phyloP scores from a whole-genome alignment of 2,113 vertebrate genomes.

The Rissa tridactyla region DNA sequence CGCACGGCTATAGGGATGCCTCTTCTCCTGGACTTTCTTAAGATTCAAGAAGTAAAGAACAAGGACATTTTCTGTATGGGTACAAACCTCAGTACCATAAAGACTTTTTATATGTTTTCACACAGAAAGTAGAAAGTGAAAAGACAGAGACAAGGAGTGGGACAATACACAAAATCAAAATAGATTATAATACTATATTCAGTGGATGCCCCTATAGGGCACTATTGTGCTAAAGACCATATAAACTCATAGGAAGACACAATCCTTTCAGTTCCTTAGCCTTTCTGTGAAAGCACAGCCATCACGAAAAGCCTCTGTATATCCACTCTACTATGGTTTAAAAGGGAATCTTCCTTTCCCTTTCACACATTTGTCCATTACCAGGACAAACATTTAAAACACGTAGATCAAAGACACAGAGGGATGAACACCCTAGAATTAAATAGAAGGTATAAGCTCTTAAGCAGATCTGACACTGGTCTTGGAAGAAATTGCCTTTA shows the following conservation, averaged over 20 bases:
- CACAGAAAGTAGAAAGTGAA: not conserved
- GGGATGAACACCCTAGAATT: not conserved
- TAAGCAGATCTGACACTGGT: not conserved
- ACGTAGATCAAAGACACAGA: not conserved
- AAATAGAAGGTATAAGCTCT: not conserved
- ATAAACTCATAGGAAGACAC: not conserved
- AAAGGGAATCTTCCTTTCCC: not conserved
- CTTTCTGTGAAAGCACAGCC: not conserved
- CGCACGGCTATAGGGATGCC: not conserved
- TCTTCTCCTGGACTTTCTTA: not conserved
- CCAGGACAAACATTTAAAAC: not conserved
- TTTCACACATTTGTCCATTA: not conserved
- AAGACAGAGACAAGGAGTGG: not conserved
- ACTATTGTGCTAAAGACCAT: not conserved
- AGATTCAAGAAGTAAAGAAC: not conserved
- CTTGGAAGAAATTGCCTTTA: not conserved
- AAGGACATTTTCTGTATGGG: rapidly evolving
- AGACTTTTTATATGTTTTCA: not conserved
- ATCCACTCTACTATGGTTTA: not conserved
- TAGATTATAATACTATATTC: not conserved
- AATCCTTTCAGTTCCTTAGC: not conserved
- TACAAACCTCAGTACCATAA: not conserved
- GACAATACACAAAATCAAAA: not conserved
- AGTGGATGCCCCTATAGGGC: not conserved
- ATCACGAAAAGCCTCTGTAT: not conserved